Conservation (phyloP, 1,140 invertebrate species). For the Diachasma alloeum region DNA sequence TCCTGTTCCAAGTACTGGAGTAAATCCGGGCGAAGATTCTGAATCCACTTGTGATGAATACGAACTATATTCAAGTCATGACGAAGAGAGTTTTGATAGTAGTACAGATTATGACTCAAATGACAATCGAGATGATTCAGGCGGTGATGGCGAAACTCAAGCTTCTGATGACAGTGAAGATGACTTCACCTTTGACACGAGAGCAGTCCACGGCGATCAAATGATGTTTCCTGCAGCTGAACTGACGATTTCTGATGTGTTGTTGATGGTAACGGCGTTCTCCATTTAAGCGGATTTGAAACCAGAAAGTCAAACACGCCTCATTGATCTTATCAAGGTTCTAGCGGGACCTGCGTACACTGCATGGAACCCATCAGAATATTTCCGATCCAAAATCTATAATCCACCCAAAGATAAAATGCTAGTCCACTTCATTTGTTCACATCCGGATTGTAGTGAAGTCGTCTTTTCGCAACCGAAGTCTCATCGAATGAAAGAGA, state of each 20-base stretch:
- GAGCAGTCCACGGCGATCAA: not conserved
- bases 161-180: too few species aligned
- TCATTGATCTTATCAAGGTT: slow-evolving; percentile 9
- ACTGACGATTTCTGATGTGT: slow-evolving; percentile 14
- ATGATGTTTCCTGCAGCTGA: slow-evolving; percentile 17
- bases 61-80: too few species aligned
- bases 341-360: slow-evolving; percentile 11
- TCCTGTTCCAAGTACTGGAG: too few species aligned
- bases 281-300: slow-evolving; percentile 1
- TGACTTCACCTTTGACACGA: too few species aligned
- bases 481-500: not conserved
- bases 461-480: not conserved
- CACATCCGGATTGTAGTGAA: not conserved
- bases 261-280: slow-evolving; percentile 13
- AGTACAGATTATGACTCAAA: too few species aligned
- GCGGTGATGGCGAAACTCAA: too few species aligned
- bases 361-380: slow-evolving; percentile 18
- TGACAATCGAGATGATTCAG: too few species aligned
- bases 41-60: too few species aligned
- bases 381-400: too few species aligned
- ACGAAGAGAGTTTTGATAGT: too few species aligned
- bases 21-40: too few species aligned
- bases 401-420: slow-evolving; percentile 22
- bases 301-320: not conserved
- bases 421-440: slow-evolving; percentile 15